Evolutionary conservation across 2,888 invertebrate species (phyloP).

Genomic region (Idaea straminata): DNA sequence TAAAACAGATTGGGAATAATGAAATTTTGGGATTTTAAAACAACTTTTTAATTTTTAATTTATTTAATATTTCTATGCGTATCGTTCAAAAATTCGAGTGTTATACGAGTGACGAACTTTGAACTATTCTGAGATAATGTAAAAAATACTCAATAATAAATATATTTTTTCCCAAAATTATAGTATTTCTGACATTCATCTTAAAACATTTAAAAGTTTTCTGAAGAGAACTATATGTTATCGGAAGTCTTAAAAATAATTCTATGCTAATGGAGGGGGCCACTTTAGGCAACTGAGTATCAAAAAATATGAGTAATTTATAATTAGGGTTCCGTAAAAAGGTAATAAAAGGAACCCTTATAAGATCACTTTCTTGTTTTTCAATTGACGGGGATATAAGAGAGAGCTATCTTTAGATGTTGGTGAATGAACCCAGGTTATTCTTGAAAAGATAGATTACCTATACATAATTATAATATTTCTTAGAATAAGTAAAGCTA

Average conservation of each 20-base stretch:
- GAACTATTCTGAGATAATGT: constrained; percentile 55
- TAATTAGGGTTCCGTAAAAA: neutral
- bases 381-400: no score
- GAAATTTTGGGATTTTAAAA: neutral
- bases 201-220: constrained; percentile 56
- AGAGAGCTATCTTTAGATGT: no score
- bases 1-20: neutral
- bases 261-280: constrained; percentile 15
- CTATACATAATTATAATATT: no score
- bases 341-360: neutral
- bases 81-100: neutral
- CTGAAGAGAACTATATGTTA: constrained; percentile 60
- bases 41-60: constrained; percentile 10
- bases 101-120: constrained; percentile 30
- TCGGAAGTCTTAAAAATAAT: constrained; percentile 24
- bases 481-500: no score
- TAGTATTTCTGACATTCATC: constrained; percentile 55
- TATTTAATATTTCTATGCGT: constrained; percentile 9
- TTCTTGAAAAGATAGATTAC: no score
- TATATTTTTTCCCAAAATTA: constrained; percentile 21
- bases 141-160: constrained; percentile 38
- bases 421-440: no score
- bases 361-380: no score
- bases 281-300: constrained; percentile 3
- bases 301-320: neutral